Evolutionary conservation across 2,113 vertebrate genomes (phyloP), one percentile per base, ranked within the genome.

Genomic region (Accipiter cooperii): DNA sequence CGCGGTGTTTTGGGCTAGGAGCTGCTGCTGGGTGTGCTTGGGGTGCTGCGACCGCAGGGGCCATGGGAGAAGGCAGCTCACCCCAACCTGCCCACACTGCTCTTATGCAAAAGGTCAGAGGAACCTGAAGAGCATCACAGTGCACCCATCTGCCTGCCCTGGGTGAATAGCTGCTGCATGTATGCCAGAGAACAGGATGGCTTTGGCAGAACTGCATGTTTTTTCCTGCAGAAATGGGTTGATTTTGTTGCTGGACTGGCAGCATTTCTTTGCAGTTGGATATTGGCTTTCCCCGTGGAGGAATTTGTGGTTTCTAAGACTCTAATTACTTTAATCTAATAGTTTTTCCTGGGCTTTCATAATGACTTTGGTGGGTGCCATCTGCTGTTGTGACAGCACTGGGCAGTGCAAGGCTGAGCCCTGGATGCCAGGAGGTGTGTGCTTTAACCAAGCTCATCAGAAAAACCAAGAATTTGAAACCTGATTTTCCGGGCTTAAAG

Each of bases 291-390:
- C 79, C 73, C 82, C 34, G 17, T 52, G 55, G 83, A 93, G 85
- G 75, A 97, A 79, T 54, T 54, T 90, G 91, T 80, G 92, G 92
- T 82, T 97, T 97, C 57, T 94, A 73, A 90, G 88, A 68, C 63
- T 87, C 85, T 97, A 92, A 96, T 96, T 93, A 69, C 64, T 63
- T 97, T 91, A 89, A 42, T 42, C 64, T 87, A 87, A 87, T 93
- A 61, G 94, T 87, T 94, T 95, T 95, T 87, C 78, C 85, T 83
- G 57, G 34, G 81, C 70, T 89, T 96, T 85, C 87, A 5, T 74
- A 86, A 89, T 95, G 85, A 63, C 38, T 89, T 94, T 60, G 73
- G 71, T 90, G 78, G 63, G 49, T 97, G 49, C 91, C 89, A 92
- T 97, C 90, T 97, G 95, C 91, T 55, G 38, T 57, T 69, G 84